Conservation (phyloP, 2,797 vertebrate species). For the Menidia menidia region DNA sequence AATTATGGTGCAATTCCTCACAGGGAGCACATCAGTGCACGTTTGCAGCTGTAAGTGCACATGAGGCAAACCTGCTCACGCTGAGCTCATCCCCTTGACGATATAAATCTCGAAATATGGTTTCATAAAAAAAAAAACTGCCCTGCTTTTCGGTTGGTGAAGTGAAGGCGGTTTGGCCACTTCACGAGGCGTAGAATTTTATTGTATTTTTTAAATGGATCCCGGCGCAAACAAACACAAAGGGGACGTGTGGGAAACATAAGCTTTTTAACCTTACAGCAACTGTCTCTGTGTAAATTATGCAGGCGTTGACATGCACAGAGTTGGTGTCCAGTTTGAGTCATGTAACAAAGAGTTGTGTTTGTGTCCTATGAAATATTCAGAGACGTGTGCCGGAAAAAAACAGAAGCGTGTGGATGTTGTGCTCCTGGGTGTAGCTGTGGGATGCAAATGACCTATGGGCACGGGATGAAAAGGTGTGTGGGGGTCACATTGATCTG, state of each 20-base stretch:
- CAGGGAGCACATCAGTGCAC: slow-evolving; percentile 29
- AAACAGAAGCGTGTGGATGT: slow-evolving; percentile 61
- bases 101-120: slow-evolving; percentile 20
- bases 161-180: not conserved
- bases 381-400: slow-evolving; percentile 47
- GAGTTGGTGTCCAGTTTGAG: not conserved
- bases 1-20: slow-evolving; percentile 78
- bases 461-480: slow-evolving; percentile 15
- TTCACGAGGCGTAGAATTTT: not conserved
- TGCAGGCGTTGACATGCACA: slow-evolving; percentile 29
- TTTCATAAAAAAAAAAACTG: not conserved
- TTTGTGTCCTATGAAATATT: slow-evolving; percentile 77
- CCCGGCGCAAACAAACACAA: not conserved
- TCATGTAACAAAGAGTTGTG: slow-evolving; percentile 39
- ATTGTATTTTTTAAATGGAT: not conserved
- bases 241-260: slow-evolving; percentile 25
- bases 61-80: slow-evolving; percentile 21
- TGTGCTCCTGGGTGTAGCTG: slow-evolving; percentile 39
- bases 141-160: not conserved
- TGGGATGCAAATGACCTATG: slow-evolving; percentile 53
- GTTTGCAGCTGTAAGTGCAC: slow-evolving; percentile 24
- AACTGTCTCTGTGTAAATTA: slow-evolving; percentile 41
- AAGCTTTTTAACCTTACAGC: slow-evolving; percentile 1
- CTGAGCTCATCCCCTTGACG: slow-evolving; percentile 26
- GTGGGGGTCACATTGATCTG: slow-evolving; percentile 13